Evolutionary conservation across 2,797 vertebrate genomes (phyloP).

Genomic region (Allobates femoralis): DNA sequence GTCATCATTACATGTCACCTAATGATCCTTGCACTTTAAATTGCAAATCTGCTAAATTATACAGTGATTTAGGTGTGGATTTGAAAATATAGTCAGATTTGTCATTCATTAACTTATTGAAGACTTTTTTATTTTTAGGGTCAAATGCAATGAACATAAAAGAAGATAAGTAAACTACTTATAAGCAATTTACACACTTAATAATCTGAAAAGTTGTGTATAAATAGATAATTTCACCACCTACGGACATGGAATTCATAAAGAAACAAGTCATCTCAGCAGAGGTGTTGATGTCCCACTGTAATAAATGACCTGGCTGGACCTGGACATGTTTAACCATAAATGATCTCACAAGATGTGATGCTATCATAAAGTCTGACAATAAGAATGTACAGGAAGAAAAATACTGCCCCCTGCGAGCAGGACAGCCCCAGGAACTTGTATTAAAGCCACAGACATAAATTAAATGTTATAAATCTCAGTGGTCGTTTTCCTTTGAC

Average conservation of each 20-base stretch:
- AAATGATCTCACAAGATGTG: conserved; percentile 90
- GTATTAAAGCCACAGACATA: conserved; percentile 78
- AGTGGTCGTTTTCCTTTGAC: conserved; percentile 78
- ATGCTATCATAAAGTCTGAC: conserved; percentile 87
- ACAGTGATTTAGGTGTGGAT: too few relatives aligned
- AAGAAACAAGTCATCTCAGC: conserved; percentile 79
- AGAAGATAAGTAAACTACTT: conserved; percentile 71
- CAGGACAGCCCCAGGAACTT: conserved; percentile 73
- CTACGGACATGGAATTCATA: conserved; percentile 70
- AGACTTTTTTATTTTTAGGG: conserved; percentile 62
- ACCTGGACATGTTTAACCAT: conserved; percentile 81
- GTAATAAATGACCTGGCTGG: conserved; percentile 86
- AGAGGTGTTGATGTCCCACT: conserved; percentile 79
- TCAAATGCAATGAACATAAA: conserved; percentile 56
- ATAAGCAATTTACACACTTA: conserved; percentile 69
- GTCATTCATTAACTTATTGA: background rate
- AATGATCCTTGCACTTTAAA: background rate
- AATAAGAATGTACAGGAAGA: conserved; percentile 83
- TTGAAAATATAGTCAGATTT: background rate
- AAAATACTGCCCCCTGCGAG: conserved; percentile 81
- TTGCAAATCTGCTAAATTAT: background rate
- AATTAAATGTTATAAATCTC: conserved; percentile 86
- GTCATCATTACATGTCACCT: background rate
- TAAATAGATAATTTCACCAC: conserved; percentile 88
- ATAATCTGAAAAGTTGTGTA: conserved; percentile 79